phyloP scores from a whole-genome alignment of 1,140 invertebrate genomes.

The Spodoptera frugiperda region DNA sequence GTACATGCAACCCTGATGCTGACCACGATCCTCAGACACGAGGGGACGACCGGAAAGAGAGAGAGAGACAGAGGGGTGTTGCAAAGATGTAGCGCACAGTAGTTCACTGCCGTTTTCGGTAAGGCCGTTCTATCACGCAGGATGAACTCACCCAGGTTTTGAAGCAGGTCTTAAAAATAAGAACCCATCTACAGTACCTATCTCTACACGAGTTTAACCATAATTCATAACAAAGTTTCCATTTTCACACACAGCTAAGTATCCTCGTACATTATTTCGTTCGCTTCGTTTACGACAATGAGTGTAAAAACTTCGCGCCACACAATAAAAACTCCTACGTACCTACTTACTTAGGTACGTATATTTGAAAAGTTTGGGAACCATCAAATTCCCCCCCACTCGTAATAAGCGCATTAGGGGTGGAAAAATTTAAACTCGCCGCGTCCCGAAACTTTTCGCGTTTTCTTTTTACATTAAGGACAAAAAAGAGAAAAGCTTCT shows the following conservation, averaged over 20 bases:
- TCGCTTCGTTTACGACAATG: conserved; percentile 12
- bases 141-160: too few species aligned
- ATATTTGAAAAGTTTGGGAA: conserved; percentile 66
- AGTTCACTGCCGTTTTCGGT: too few species aligned
- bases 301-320: conserved; percentile 36
- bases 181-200: too few species aligned
- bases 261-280: background rate
- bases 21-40: too few species aligned
- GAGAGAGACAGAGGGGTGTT: too few species aligned
- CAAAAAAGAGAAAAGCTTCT: conserved; percentile 79
- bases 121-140: too few species aligned
- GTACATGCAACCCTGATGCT: too few species aligned
- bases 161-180: too few species aligned
- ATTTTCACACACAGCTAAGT: background rate
- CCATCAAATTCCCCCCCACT: conserved; percentile 69
- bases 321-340: conserved; percentile 47
- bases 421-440: conserved; percentile 84
- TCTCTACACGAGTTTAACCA: too few species aligned
- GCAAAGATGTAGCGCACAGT: too few species aligned
- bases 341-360: background rate
- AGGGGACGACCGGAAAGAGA: too few species aligned
- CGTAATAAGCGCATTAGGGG: conserved; percentile 85
- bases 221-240: too few species aligned
- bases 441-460: conserved; percentile 80
- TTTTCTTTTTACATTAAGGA: conserved; percentile 86